Evolutionary conservation across 1,140 invertebrate species (phyloP), one percentile per base, ranked within the genome.

Genomic region (Lysiphlebus fabarum): DNA sequence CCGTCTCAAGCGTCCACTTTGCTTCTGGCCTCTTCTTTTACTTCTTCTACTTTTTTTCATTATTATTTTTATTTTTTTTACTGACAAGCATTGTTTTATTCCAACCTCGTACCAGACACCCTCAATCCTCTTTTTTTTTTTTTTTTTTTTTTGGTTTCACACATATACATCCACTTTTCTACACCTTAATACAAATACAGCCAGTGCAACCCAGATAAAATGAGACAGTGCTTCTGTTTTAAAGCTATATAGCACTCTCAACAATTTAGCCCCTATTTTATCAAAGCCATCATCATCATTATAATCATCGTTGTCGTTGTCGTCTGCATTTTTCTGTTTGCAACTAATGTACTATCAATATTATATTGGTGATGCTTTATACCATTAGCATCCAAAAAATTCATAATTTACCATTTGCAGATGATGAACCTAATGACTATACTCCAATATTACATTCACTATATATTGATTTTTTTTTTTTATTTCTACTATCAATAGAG

Each of bases 101-200:
- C 73, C 71, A 62, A 69, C 72, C 74, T 73, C 74, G 72, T 76
- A 75, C 68, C 72, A 76, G 73, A 76, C 74, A 72, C 74, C 72
- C 66, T 71, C 72, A 72, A 70, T 67, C 68, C 68, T 65, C 68
- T 60, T 50, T 49, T 63, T 56, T 60, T 58, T 67, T 56, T 63
- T 50, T 65, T 51, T 56, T 62, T 63, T 63, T 62, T 55, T 56
- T 56, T 48, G 43, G 26, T 34, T 38, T 37, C 67, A 43, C 41
- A 44, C 53, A 49, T 40, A 56, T 51, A 37, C 62, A 56, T 57
- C 55, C 61, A 53, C 56, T 45, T 40, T 58, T 45, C 51, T 48
- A 58, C 62, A 63, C 53, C 62, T 38, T 63, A 42, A 41, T 14
- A 42, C 56, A 53, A 60, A 62, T 41, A 64, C 48, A 9, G 7